Evolutionary conservation across 2,888 invertebrate species (phyloP).

Genomic region (Gari tellinella): DNA sequence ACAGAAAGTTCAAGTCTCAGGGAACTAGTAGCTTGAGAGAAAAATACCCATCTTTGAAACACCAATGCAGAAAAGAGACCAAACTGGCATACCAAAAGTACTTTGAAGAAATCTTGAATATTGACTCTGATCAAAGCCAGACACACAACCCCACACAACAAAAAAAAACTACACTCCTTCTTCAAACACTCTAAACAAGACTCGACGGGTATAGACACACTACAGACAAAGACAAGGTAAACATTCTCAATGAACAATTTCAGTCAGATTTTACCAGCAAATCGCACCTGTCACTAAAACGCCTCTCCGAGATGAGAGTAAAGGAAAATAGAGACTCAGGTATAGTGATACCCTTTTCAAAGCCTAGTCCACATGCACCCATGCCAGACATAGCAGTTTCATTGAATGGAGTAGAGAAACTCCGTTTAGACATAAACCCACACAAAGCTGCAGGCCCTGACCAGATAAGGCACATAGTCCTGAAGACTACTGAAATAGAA

Average conservation of each 20-base stretch:
- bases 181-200: slow-evolving; percentile 36
- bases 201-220: slow-evolving; percentile 14
- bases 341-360: slow-evolving; percentile 1
- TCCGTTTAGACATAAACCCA: not conserved
- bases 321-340: slow-evolving; percentile 19
- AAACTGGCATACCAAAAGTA: slow-evolving; percentile 20
- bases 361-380: not conserved
- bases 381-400: not conserved
- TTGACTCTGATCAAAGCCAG: slow-evolving; percentile 6
- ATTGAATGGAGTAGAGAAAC: not conserved
- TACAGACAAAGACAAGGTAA: slow-evolving; percentile 29
- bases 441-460: not conserved
- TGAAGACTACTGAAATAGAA: not conserved
- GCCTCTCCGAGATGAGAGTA: slow-evolving; percentile 26
- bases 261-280: slow-evolving; percentile 36
- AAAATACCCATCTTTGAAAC: slow-evolving; percentile 4
- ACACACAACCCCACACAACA: not conserved
- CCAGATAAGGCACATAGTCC: not conserved
- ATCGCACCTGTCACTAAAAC: slow-evolving; percentile 25
- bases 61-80: slow-evolving; percentile 2
- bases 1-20: not conserved
- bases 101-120: slow-evolving; percentile 24
- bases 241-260: slow-evolving; percentile 35
- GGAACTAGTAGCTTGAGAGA: not conserved
- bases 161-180: slow-evolving; percentile 27